Conservation (phyloP, 2,113 vertebrate genomes). For the Pseudolaguvia tuberculata region DNA sequence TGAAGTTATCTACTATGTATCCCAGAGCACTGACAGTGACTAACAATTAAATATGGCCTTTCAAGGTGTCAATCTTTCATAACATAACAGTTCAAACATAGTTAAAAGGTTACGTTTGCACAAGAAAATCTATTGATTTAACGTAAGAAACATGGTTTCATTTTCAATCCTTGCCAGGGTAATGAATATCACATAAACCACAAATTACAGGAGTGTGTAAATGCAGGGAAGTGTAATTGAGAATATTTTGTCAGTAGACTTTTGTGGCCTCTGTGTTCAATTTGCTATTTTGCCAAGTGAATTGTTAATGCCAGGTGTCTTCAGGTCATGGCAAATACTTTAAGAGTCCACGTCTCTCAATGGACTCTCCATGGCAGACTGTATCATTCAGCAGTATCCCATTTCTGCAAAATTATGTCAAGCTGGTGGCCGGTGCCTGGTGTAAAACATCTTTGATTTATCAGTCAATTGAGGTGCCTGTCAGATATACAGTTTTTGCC, state of each 20-base stretch:
- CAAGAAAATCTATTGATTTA: slow-evolving; percentile 22
- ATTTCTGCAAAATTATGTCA: slow-evolving; percentile 1
- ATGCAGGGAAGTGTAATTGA: slow-evolving; percentile 8
- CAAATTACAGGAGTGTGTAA: not conserved
- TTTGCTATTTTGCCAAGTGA: slow-evolving; percentile 15
- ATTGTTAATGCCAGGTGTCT: slow-evolving; percentile 8
- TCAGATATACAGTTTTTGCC: not conserved
- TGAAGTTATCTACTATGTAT: not conserved
- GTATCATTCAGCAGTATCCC: not conserved
- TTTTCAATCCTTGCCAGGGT: slow-evolving; percentile 3
- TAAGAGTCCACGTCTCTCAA: not conserved
- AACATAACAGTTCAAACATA: slow-evolving; percentile 1
- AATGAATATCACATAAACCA: slow-evolving; percentile 14
- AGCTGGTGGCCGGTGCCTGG: slow-evolving; percentile 6
- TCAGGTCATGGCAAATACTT: slow-evolving; percentile 16
- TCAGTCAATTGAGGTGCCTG: not conserved
- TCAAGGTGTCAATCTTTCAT: slow-evolving; percentile 12
- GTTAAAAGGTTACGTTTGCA: slow-evolving; percentile 8
- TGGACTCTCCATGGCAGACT: slow-evolving; percentile 3
- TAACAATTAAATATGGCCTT: slow-evolving; percentile 16
- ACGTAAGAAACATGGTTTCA: not conserved
- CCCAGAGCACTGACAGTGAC: not conserved
- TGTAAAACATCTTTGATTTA: slow-evolving; percentile 15
- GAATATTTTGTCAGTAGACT: slow-evolving; percentile 2
- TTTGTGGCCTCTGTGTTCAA: not conserved